Evolutionary conservation across 2,113 vertebrate genomes (phyloP), one percentile per base, ranked within the genome.

Genomic region (Oreochromis spilurus): DNA sequence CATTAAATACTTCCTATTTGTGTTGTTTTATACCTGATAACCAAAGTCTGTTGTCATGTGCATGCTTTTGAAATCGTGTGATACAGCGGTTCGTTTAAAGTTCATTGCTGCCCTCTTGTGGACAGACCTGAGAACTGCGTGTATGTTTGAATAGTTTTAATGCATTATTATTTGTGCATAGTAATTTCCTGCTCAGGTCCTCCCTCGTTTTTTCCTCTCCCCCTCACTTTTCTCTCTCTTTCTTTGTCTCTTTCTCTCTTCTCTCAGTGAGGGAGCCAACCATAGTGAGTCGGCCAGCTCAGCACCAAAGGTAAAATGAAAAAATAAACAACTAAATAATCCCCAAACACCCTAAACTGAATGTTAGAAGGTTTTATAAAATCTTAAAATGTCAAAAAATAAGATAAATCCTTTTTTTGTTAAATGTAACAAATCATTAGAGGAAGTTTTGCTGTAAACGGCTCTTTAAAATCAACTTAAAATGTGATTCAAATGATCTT

Each of bases 191-290:
- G 0, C 26, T 31, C 17, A 5, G 14, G 4, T 40, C 7, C 12
- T 9, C 5, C n/a, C n/a, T 48, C 3, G 7, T 2, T 34, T 17
- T 16, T 16, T n/a, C 8, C 2, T n/a, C 3, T 55, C 6, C 17
- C 4, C 19, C 16, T 9, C 4, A 16, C 7, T 43, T 26, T 24
- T 6, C 6, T 58, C 10, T 65, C 5, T 7, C 36, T 11, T 54
- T 7, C 3, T 7, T 31, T 13, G 1, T 50, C 4, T 55, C 6
- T 29, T 77, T 50, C 19, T 79, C 4, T 85, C 10, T 75, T 14
- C 70, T 83, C 50, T 24, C 82, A 99, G 98, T 91, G 97, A 98
- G 80, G 95, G 88, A 84, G 93, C 96, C 92, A 99, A 99, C 95
- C 97, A 98, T 24, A 97, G 89, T 14, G 87, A 93, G 87, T 83